A percentile compares a stretch with the other conserved stretches of the same genome.
phyloP scores from a whole-genome alignment of 2,113 vertebrate genomes.

The Apistogramma diplotaenia region DNA sequence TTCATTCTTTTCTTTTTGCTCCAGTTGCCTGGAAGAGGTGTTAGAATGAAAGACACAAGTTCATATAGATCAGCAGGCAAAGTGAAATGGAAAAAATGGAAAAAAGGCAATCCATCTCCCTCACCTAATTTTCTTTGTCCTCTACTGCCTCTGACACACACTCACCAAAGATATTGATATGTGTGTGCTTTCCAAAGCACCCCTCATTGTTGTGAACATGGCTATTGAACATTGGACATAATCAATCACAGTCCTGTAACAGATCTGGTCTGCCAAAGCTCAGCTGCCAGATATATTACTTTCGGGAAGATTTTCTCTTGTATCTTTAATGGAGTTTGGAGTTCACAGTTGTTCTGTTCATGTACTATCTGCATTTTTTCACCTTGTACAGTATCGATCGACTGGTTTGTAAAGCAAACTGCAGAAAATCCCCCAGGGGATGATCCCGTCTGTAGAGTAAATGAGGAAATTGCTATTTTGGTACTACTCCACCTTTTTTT shows the following conservation, averaged over 20 bases:
- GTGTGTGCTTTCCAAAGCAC: constrained; percentile 5
- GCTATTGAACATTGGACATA: constrained; percentile 22
- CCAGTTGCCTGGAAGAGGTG: neutral
- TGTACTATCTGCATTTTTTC: neutral
- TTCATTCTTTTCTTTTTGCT: neutral
- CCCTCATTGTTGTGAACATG: constrained; percentile 19
- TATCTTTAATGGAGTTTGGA: neutral
- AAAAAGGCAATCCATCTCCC: constrained; percentile 15
- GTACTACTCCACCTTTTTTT: constrained; percentile 13
- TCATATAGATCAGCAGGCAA: neutral
- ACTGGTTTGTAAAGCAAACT: constrained; percentile 4
- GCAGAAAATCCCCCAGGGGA: neutral
- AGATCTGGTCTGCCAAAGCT: neutral
- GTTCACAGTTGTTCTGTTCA: neutral
- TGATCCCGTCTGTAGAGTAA: constrained; percentile 14
- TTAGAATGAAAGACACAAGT: constrained; percentile 6
- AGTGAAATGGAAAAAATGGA: constrained; percentile 14
- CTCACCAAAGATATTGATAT: constrained; percentile 2
- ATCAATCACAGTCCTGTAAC: constrained; percentile 33
- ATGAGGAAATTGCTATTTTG: constrained; percentile 51
- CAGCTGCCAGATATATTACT: neutral
- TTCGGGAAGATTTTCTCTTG: neutral
- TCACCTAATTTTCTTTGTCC: neutral
- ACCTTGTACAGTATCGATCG: neutral
- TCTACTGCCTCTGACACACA: neutral